Conservation (phyloP, 2,113 vertebrate genomes). For the Pterocles orientalis region DNA sequence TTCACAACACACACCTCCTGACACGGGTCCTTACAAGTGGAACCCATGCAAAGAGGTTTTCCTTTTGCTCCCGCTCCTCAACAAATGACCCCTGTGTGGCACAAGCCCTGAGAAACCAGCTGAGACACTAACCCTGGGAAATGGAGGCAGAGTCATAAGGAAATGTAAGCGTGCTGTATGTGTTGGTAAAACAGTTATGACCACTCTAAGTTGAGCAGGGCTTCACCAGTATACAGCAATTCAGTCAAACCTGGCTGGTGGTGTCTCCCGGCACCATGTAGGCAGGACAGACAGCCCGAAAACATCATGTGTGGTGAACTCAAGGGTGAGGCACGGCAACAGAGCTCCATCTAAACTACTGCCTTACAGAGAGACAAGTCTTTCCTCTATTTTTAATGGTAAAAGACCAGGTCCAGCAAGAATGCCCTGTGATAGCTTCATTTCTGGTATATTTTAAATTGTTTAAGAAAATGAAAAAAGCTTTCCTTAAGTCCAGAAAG, state of each 20-base stretch:
- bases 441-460: background rate
- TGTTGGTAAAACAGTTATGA: background rate
- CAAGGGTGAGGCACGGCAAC: background rate
- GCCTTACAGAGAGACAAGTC: background rate
- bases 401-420: background rate
- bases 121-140: background rate
- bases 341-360: fast-evolving
- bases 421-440: fast-evolving
- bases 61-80: background rate
- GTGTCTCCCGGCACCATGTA: background rate
- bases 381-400: background rate
- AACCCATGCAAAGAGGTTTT: background rate
- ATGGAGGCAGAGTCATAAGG: background rate
- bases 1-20: background rate
- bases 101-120: background rate
- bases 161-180: background rate
- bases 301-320: background rate
- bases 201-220: background rate
- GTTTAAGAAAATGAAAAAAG: background rate
- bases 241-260: fast-evolving
- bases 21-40: background rate
- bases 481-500: background rate
- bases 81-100: fast-evolving
- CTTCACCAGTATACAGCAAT: fast-evolving
- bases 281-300: background rate